These are phyloP conservation scores for Lucinisca nassula DNA, from an alignment of 2,888 invertebrate genomes.

Conservation along the genomic window DNA sequence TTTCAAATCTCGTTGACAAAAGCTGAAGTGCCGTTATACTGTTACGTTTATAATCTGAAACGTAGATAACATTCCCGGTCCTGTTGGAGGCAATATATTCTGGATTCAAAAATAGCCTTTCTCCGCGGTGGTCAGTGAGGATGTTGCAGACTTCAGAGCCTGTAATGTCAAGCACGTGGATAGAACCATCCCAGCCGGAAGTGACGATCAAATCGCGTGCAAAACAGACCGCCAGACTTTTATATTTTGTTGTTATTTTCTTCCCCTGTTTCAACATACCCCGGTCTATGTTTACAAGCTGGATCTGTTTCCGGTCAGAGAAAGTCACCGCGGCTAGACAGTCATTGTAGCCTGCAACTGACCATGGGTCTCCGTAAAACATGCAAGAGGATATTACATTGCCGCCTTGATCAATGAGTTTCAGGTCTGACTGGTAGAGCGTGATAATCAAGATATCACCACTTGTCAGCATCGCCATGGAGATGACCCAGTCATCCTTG, in stretches of 20 bases:
- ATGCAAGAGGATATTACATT: constrained; percentile 40
- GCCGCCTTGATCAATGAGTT: constrained; percentile 41
- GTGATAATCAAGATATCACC: constrained; percentile 57
- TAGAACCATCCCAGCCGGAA: constrained; percentile 65
- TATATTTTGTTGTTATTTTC: constrained; percentile 50
- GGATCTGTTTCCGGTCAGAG: constrained; percentile 64
- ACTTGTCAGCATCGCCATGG: constrained; percentile 44
- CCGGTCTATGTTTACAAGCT: constrained; percentile 53
- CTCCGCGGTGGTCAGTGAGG: constrained; percentile 40
- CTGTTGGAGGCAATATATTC: constrained; percentile 62
- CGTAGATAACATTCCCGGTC: constrained; percentile 47
- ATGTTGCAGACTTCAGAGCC: constrained; percentile 45
- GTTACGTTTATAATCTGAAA: constrained; percentile 62
- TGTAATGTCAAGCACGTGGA: constrained; percentile 56
- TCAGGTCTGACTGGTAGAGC: constrained; percentile 49
- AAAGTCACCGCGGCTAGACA: constrained; percentile 60
- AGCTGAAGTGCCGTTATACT: constrained; percentile 52
- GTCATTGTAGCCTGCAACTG: constrained; percentile 60
- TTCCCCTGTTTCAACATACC: constrained; percentile 41
- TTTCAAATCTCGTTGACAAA: constrained; percentile 53
- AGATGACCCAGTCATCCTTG: constrained; percentile 62
- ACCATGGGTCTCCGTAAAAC: constrained; percentile 62
- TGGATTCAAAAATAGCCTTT: constrained; percentile 56
- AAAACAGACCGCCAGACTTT: constrained; percentile 63
- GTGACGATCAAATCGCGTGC: constrained; percentile 44